Evolutionary conservation across 2,888 invertebrate species (phyloP), one percentile per base, ranked within the genome.

Genomic region (Athalia rosae): DNA sequence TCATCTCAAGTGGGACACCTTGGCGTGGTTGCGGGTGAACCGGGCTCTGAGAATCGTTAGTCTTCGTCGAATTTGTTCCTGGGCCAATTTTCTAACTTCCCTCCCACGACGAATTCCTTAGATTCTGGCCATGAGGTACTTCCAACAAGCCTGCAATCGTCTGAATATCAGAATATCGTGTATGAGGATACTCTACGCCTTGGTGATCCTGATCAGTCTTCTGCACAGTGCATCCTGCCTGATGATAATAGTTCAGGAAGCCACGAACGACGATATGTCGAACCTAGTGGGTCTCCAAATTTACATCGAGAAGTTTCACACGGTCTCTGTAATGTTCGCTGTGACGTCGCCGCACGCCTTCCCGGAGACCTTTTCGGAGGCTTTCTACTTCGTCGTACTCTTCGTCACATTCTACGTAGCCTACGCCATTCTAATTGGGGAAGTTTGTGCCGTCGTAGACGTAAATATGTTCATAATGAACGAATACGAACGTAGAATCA

Each of bases 401-500:
- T 71, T 56, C 9, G 13, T 15, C 13, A 5, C 58, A 0, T 71
- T 71, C 13, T 71, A 71, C 13, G n/a, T 71, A 50, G 45, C 71
- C 7, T 50, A 71, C 50, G 58, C 71, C 6, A 13, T 71, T 6
- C 56, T 71, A 0, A n/a, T 71, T 45, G 71, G 71, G 13, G 71
- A 71, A 58, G 15, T 71, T 5, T 71, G 71, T 71, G 71, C 71
- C 43, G 9, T 71, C n/a, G 43, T 71, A 13, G 71, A 45, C 15
- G 56, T 71, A 2, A 43, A 71, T 58, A 56, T 58, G 3, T 71
- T 71, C 13, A 58, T 71, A 6, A 71, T 71, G 45, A 71, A 71
- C 71, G 71, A 71, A 45, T 71, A 71, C 58, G 71, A 71, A 45
- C 56, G 71, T 1, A 43, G 13, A 13, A 71, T 71, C 3, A 71